Evolutionary conservation across 2,888 invertebrate species (phyloP), one percentile per base, ranked within the genome.

Genomic region (Cetonia aurata): DNA sequence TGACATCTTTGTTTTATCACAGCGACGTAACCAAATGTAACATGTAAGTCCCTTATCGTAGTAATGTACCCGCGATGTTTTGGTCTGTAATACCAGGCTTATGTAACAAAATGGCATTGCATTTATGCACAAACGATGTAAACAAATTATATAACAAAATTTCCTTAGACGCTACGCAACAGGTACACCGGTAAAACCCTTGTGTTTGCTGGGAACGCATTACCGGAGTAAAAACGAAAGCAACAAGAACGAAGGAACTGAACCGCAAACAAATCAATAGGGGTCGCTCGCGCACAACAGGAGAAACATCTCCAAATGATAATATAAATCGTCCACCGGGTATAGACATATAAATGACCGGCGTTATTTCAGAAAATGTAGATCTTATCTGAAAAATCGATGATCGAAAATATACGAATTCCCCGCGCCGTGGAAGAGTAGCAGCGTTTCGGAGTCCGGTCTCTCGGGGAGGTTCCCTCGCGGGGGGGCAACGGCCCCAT

Each of bases 361-460:
- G 78, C 77, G 76, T 75, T 76, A 75, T 74, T 77, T 77, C 77
- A 78, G 79, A 81, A 82, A 82, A 80, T 83, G 82, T 83, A 82
- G 82, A 83, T 83, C 81, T 83, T 83, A 83, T 83, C 83, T 79
- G 74, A 79, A 80, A 83, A 83, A 83, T 83, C 83, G 83, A 83
- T 82, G 82, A 83, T 83, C 83, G 82, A 80, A 83, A 82, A 83
- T 83, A 82, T 81, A 25, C 25, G 82, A 83, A 83, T 82, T 82
- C 83, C 76, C 81, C 37, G 9, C 6, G 9, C 8, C 76, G 75
- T 77, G 77, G 10, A 37, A 8, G 10, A 37, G 79, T 76, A 79
- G 79, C 57, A 56, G 37, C 37, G 10, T 37, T 10, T 33, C 77
- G 76, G 79, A 79, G 10, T 37, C 37, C 80, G 79, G 78, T 72